Evolutionary conservation across 2,888 invertebrate genomes (phyloP).

Genomic region (Scelioninae gen. 1): DNA sequence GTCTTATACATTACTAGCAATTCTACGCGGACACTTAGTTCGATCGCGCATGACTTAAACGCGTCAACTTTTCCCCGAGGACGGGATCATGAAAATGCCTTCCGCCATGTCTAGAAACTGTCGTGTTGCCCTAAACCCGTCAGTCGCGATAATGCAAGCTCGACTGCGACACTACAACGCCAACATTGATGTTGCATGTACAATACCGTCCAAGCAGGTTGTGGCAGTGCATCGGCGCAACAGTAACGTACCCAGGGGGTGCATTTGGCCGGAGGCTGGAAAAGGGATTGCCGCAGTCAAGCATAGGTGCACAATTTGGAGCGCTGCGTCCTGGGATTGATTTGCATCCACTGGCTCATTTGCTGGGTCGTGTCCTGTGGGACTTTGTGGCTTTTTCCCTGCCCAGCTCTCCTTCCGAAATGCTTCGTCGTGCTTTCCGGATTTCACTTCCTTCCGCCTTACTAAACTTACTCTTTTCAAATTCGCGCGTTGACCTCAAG

Average conservation of each 20-base stretch:
- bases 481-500: conserved; percentile 17
- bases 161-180: conserved; percentile 66
- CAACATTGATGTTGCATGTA: conserved; percentile 45
- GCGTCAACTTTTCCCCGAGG: conserved; percentile 50
- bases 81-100: conserved; percentile 46
- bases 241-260: conserved; percentile 76
- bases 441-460: conserved; percentile 51
- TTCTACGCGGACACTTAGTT: conserved; percentile 44
- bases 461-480: conserved; percentile 47
- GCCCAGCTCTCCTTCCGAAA: not conserved
- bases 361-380: conserved; percentile 79
- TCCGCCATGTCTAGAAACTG: conserved; percentile 37
- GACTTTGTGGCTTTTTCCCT: conserved; percentile 66
- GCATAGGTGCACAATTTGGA: conserved; percentile 79
- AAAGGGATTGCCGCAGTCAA: conserved; percentile 81
- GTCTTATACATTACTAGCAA: conserved; percentile 5
- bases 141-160: conserved; percentile 74
- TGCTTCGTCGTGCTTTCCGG: conserved; percentile 37
- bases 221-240: conserved; percentile 56
- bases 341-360: conserved; percentile 83
- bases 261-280: conserved; percentile 72
- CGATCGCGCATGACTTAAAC: conserved; percentile 43
- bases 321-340: conserved; percentile 81
- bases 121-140: conserved; percentile 71
- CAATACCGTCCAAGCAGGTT: conserved; percentile 40